These are phyloP conservation scores for Manis crassicaudata DNA, from an alignment of 2,797 vertebrate species.

Conservation along the genomic window DNA sequence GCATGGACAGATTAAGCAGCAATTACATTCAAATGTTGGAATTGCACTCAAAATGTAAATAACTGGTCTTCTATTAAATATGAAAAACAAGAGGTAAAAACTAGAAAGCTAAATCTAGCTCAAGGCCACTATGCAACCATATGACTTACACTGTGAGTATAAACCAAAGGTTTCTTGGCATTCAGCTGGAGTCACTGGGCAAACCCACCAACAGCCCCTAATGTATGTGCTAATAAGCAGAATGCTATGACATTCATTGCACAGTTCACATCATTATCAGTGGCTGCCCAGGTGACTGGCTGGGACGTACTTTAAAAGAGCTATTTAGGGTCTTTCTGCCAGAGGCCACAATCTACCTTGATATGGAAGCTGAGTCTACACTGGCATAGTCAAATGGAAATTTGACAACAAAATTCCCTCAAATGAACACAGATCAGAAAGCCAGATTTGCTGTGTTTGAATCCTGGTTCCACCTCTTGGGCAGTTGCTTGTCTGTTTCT, in stretches of 20 bases:
- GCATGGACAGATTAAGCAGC: background rate
- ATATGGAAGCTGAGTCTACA: background rate
- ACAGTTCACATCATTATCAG: background rate
- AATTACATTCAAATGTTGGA: background rate
- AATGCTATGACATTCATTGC: background rate
- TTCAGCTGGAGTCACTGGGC: background rate
- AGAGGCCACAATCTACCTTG: background rate
- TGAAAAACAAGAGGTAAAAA: constrained; percentile 47
- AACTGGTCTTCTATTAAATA: constrained; percentile 50
- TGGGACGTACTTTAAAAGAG: constrained; percentile 60
- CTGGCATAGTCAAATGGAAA: background rate
- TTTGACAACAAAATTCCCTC: background rate
- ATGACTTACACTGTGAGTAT: background rate
- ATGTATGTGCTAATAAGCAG: background rate
- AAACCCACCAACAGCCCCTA: background rate
- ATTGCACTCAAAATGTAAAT: constrained; percentile 34
- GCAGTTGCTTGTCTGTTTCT: background rate
- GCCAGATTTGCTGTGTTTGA: background rate
- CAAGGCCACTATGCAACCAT: constrained; percentile 10
- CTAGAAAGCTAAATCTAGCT: constrained; percentile 24
- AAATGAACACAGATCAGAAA: background rate
- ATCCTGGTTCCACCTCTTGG: background rate
- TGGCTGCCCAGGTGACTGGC: constrained; percentile 12
- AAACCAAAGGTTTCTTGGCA: background rate
- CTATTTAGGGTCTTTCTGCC: background rate